Evolutionary conservation across 2,113 vertebrate genomes (phyloP).

Genomic region (Vimba vimba): DNA sequence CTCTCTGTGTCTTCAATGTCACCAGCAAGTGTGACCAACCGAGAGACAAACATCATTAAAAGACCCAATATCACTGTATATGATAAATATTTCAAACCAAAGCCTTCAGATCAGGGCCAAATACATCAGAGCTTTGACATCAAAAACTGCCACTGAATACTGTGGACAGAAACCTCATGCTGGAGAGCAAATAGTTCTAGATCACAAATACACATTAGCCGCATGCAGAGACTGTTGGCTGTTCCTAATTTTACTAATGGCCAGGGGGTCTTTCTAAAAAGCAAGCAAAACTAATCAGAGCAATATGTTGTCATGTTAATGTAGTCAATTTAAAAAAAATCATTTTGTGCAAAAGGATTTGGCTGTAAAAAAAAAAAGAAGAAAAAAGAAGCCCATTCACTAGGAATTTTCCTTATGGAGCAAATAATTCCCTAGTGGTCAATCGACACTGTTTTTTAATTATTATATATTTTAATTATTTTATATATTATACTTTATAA

Average conservation of each 20-base stretch:
- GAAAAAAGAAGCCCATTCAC: background rate
- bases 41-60: slow-evolving; percentile 41
- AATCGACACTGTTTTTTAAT: too few relatives aligned
- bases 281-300: background rate
- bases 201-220: slow-evolving; percentile 35
- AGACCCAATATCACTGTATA: slow-evolving; percentile 1
- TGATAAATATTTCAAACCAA: slow-evolving; percentile 33
- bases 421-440: too few relatives aligned
- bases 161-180: background rate
- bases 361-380: too few relatives aligned
- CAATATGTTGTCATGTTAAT: background rate
- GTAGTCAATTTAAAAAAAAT: background rate
- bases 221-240: slow-evolving; percentile 1
- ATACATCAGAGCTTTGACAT: slow-evolving; percentile 21
- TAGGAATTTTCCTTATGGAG: background rate
- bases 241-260: background rate
- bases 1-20: slow-evolving; percentile 27
- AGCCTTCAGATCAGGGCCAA: slow-evolving; percentile 15
- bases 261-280: background rate
- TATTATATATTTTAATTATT: too few relatives aligned
- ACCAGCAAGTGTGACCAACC: slow-evolving; percentile 23
- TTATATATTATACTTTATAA: too few relatives aligned
- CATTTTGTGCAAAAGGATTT: background rate
- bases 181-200: slow-evolving; percentile 21
- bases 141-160: slow-evolving; percentile 5